Base-by-base conservation (phyloP, 1,140 invertebrate genomes). In the Drosophila paulistorum region DNA sequence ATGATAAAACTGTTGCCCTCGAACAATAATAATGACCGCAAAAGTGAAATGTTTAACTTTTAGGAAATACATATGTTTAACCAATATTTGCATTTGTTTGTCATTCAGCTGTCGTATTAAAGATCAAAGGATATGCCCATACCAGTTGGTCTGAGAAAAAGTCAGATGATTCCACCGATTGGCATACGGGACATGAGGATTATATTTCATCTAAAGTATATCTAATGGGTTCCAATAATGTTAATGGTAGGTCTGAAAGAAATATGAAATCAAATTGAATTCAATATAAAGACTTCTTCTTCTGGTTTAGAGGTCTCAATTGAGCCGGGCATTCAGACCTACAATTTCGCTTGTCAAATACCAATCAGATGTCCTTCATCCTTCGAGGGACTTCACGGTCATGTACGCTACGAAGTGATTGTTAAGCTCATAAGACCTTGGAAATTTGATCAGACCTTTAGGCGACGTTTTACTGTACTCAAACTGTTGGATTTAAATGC, bases 381-480 rank as follows among this genome's bases (percentile, higher is more conserved):
- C 23, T 96, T 96, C 92, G 95, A 96, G 83, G 95, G 95, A 1
- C 93, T 94, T 45, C 93, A 94, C 79, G 96, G 96, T 1, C 93
- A 94, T 68, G 92, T 96, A 61, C 92, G 95, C 14, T 96, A 96
- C 80, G 94, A 93, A 73, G 92, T 95, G 2, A 95, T 95, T 91
- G 95, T 91, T 4, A 72, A 65, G 11, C 91, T 97, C 68, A 94
- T 96, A 87, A 94, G 96, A 35, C 95, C 95, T 30, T 96, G 96
- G 95, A 95, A 95, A 60, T 95, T 95, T 75, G 96, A 96, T 92
- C 94, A 96, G 72, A 94, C 95, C 73, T 93, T 93, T 54, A 95
- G 95, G 91, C 93, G 93, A 67, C 94, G 94, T 2, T 96, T 97
- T 77, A 96, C 95, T 13, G 95, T 97, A 7, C 93, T 96, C 7